Evolutionary conservation across 2,888 invertebrate species (phyloP).

Genomic region (Trachelus troglodyta): DNA sequence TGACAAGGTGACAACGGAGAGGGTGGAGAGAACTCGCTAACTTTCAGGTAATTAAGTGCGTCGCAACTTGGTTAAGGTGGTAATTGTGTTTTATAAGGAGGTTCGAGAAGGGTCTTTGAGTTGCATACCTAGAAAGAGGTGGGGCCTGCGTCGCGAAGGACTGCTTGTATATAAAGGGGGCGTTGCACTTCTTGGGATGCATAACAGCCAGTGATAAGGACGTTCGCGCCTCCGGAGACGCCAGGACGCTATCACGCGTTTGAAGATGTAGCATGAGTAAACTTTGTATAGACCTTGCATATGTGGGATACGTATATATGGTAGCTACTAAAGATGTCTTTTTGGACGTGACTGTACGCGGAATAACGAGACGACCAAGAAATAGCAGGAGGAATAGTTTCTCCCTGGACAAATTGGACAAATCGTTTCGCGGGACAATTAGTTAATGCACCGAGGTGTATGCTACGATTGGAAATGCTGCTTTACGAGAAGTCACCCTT

Average conservation of each 20-base stretch:
- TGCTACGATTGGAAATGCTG: not conserved
- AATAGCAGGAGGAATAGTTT: not conserved
- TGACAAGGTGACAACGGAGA: not conserved
- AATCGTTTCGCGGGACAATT: conserved; percentile 52
- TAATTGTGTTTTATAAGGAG: conserved; percentile 58
- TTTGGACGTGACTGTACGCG: not conserved
- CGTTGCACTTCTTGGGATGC: not conserved
- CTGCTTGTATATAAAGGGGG: not conserved
- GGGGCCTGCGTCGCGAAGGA: not conserved
- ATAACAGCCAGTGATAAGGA: not conserved
- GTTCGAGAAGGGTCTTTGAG: conserved; percentile 5
- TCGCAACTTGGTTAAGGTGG: conserved; percentile 53
- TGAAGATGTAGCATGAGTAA: not conserved
- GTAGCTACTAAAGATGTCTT: not conserved
- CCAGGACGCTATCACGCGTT: not conserved
- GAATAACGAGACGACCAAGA: not conserved
- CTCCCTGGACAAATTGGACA: conserved; percentile 33
- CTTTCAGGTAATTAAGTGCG: conserved; percentile 59
- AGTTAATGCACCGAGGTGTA: conserved; percentile 56
- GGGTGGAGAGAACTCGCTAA: conserved; percentile 29
- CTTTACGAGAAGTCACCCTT: conserved; percentile 40
- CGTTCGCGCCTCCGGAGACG: not conserved
- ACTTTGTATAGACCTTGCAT: not conserved
- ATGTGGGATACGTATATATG: not conserved
- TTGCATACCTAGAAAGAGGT: not conserved